Evolutionary conservation across 2,888 invertebrate species (phyloP).

Genomic region (Patella ulyssiponensis): DNA sequence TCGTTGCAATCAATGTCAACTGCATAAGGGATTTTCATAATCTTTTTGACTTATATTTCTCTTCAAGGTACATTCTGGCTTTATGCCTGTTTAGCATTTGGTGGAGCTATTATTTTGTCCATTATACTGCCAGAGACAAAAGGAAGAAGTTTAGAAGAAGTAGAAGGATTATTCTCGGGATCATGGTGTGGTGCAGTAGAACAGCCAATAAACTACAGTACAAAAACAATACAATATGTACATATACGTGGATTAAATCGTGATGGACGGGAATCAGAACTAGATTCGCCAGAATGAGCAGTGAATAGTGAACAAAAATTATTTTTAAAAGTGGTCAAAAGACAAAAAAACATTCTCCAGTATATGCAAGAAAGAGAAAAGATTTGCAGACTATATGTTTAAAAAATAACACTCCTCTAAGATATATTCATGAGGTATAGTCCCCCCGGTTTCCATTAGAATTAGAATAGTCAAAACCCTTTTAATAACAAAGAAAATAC

Average conservation of each 20-base stretch:
- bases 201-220: slow-evolving; percentile 54
- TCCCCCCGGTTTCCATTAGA: too few relatives aligned
- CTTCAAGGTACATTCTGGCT: slow-evolving; percentile 75
- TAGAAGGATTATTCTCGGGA: slow-evolving; percentile 73
- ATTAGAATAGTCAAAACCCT: too few relatives aligned
- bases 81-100: slow-evolving; percentile 73
- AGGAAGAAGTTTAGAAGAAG: slow-evolving; percentile 75
- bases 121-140: slow-evolving; percentile 76
- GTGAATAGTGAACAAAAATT: too few relatives aligned
- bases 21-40: too few relatives aligned
- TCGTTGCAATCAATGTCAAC: not conserved
- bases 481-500: too few relatives aligned
- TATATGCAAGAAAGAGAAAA: too few relatives aligned
- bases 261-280: slow-evolving; percentile 69
- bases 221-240: slow-evolving; percentile 73
- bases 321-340: too few relatives aligned
- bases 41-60: slow-evolving; percentile 12
- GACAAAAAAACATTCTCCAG: too few relatives aligned
- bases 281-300: slow-evolving; percentile 63
- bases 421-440: too few relatives aligned
- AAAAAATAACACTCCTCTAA: too few relatives aligned
- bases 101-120: slow-evolving; percentile 69
- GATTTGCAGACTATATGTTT: too few relatives aligned
- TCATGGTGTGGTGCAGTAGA: slow-evolving; percentile 59
- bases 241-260: slow-evolving; percentile 73